Base-by-base conservation (phyloP, 2,888 invertebrate genomes). In the Drosophila helvetica region DNA sequence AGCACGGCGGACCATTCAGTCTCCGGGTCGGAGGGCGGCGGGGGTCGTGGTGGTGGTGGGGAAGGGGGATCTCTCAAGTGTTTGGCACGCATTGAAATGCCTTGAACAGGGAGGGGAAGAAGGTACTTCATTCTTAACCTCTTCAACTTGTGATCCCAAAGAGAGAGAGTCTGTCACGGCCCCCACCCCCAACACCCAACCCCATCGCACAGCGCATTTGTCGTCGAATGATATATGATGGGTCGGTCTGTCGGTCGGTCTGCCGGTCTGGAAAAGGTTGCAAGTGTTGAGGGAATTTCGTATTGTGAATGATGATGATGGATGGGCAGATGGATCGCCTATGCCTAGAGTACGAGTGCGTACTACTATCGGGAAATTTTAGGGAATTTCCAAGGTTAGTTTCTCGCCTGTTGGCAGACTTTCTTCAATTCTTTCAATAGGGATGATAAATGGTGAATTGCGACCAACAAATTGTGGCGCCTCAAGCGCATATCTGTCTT, bases 71-170 rank as follows among this genome's bases (percentile, higher is more conserved):
- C 64, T 45, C 65, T 63, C 63, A 75, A 78, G 78, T 70, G 75
- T 68, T 51, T 45, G 59, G 48, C 71, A 71, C 76, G 71, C 71
- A 71, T 75, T 79, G 58, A 53, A 70, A 70, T 33, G 56, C 43
- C 55, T 64, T 57, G 51, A 53, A 59, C n/a, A n/a, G n/a, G n/a
- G n/a, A 55, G 1, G 19, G 25, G 12, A 12, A 33, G 33, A 12
- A 33, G 33, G 30, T 10, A 30, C 69, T 51, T 59, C 69, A 54
- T 59, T 73, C 57, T 74, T 59, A 74, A 68, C 67, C 67, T 46
- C 62, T 59, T 63, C 65, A 71, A 65, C 51, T 52, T 65, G 38
- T 25, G 48, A 48, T 46, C 33, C 52, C 22, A 22, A 22, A 22
- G 22, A 22, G 22, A 22, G 17, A 60, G 60, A 70, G 68, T 67